Evolutionary conservation across 2,888 invertebrate genomes (phyloP), one percentile per base, ranked within the genome.

Genomic region (Isotomurus palustris): DNA sequence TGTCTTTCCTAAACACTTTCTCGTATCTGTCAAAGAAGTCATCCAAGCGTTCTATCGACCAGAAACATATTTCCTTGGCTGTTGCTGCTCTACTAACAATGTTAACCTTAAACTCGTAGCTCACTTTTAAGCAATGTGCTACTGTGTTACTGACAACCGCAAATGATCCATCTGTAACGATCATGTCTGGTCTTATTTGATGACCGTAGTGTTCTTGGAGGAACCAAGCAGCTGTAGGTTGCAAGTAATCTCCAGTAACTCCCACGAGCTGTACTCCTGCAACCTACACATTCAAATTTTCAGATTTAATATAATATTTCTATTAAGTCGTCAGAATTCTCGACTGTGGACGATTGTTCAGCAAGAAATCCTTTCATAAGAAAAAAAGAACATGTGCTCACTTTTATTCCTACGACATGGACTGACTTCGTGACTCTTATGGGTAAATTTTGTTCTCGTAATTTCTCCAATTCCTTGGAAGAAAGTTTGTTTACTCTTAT

Each of bases 231-330:
- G 40, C 14, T 8, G 36, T 25, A 12, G 21, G 38, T 24, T 22
- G 22, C 38, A 8, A 22, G 17, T 38, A 50, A 35, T 50, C 27
- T 19, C 36, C 36, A 2, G 14, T n/a, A 25, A 25, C n/a, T 50
- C 50, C 50, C 8, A 50, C 40, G 22, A 50, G 40, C 8, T 50
- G 36, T 12, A 50, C 25, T 12, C 50, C 50, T 22, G 25, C 27
- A 3, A 29, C 50, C 40, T 50, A 2, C n/a, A n/a, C n/a, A n/a
- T n/a, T n/a, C n/a, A n/a, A n/a, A n/a, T n/a, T n/a, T n/a, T 40
- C n/a, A n/a, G n/a, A 40, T 40, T 40, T n/a, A 10, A 32, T 12
- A 10, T 10, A 32, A n/a, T n/a, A n/a, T n/a, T n/a, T n/a, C n/a
- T n/a, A n/a, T n/a, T n/a, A n/a, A n/a, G n/a, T n/a, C n/a, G n/a